phyloP scores from a whole-genome alignment of 2,113 vertebrate species.

The Heteronetta atricapilla region DNA sequence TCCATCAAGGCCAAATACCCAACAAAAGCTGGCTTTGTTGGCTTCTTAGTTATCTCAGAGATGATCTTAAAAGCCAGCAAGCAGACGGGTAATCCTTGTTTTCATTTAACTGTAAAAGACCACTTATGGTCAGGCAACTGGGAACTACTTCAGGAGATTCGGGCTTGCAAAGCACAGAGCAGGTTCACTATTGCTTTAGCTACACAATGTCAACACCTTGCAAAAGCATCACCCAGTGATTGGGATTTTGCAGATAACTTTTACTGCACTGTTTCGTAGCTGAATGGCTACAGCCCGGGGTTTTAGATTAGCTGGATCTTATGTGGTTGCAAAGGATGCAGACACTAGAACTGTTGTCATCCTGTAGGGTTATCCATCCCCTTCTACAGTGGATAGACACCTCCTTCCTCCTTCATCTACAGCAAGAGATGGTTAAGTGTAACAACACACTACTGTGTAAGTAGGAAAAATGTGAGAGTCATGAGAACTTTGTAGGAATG shows the following conservation, averaged over 20 bases:
- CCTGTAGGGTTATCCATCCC: not conserved
- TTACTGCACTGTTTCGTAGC: not conserved
- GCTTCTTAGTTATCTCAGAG: not conserved
- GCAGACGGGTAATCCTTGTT: not conserved
- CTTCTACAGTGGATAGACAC: rapidly evolving
- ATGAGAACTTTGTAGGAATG: not conserved
- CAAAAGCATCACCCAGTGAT: not conserved
- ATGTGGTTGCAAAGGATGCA: not conserved
- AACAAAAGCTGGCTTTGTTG: not conserved
- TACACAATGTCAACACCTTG: not conserved
- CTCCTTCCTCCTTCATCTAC: not conserved
- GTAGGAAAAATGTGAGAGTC: not conserved
- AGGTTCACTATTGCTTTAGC: not conserved
- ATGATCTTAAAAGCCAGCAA: not conserved
- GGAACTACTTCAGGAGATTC: not conserved
- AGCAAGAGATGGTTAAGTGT: not conserved
- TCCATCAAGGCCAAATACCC: not conserved
- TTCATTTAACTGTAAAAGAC: not conserved
- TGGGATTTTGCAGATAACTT: not conserved
- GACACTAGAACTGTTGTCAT: not conserved
- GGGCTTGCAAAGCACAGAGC: not conserved
- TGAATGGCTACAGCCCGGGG: not conserved
- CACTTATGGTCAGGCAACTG: not conserved
- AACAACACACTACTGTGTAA: no score
- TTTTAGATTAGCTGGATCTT: not conserved